Conservation (phyloP, 2,888 invertebrate species). For the Alsophila aescularia region DNA sequence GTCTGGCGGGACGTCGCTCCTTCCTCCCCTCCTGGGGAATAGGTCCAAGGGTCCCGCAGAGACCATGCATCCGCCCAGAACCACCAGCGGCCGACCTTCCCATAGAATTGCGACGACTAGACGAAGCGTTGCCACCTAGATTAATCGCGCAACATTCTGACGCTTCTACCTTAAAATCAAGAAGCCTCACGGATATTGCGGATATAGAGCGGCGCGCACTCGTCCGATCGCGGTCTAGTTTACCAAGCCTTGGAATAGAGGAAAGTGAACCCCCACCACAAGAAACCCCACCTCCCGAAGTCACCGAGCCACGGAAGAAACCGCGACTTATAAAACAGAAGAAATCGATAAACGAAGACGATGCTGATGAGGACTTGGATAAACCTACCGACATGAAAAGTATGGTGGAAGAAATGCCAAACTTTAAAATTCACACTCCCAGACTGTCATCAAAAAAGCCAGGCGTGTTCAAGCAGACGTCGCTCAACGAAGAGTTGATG, state of each 20-base stretch:
- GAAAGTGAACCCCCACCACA: slow-evolving; percentile 59
- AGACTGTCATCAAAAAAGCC: slow-evolving; percentile 79
- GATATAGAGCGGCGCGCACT: slow-evolving; percentile 89
- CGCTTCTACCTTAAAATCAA: slow-evolving; percentile 89
- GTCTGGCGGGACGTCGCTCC: slow-evolving; percentile 90
- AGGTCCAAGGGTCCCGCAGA: slow-evolving; percentile 59
- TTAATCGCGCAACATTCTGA: slow-evolving; percentile 80
- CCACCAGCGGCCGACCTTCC: slow-evolving; percentile 91
- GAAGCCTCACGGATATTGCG: slow-evolving; percentile 92
- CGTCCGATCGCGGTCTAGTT: slow-evolving; percentile 90
- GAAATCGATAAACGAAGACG: slow-evolving; percentile 91
- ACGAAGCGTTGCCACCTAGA: slow-evolving; percentile 83
- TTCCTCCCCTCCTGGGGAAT: slow-evolving; percentile 92
- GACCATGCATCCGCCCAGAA: slow-evolving; percentile 89
- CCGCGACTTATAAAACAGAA: slow-evolving; percentile 94
- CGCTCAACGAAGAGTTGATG: slow-evolving; percentile 95
- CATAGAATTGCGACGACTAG: slow-evolving; percentile 92
- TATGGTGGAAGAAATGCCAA: slow-evolving; percentile 86
- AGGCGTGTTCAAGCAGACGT: slow-evolving; percentile 91
- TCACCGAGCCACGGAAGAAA: slow-evolving; percentile 83
- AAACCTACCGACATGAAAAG: slow-evolving; percentile 89
- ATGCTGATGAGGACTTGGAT: slow-evolving; percentile 86
- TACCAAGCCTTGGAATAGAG: slow-evolving; percentile 86
- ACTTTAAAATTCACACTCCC: slow-evolving; percentile 84
- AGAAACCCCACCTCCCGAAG: slow-evolving; percentile 58